These are phyloP conservation scores for Porphyrio hochstetteri DNA, from an alignment of 2,113 vertebrate species.

Conservation along the genomic window DNA sequence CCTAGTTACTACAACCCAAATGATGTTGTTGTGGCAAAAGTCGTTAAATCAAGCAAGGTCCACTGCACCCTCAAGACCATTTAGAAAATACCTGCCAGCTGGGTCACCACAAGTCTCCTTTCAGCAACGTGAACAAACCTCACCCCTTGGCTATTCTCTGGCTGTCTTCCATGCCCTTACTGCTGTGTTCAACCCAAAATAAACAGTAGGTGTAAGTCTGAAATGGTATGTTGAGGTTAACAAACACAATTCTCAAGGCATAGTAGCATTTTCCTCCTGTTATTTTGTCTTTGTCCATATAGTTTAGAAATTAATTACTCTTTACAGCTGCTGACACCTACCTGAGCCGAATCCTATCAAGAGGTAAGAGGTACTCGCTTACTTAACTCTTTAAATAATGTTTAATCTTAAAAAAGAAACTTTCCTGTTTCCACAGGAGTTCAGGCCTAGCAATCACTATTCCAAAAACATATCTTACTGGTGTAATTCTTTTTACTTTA, in stretches of 20 bases:
- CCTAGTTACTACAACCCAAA: neutral
- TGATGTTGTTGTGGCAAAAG: neutral
- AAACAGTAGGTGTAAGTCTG: neutral
- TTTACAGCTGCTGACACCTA: neutral
- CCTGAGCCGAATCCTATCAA: neutral
- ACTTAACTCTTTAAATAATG: neutral
- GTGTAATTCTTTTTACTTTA: slow-evolving; percentile 32
- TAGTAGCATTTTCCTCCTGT: neutral
- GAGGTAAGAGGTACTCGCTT: neutral
- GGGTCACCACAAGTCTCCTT: neutral
- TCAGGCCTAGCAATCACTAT: slow-evolving; percentile 20
- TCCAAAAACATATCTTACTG: slow-evolving; percentile 48
- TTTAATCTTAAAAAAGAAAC: neutral
- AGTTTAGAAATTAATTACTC: neutral
- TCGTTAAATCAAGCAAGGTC: neutral
- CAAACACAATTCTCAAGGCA: neutral
- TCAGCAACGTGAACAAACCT: neutral
- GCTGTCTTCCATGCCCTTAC: neutral
- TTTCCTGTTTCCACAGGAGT: slow-evolving; percentile 4
- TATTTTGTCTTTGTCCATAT: neutral
- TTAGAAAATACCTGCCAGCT: neutral
- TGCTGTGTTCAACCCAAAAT: neutral
- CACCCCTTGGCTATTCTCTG: neutral
- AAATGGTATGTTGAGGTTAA: neutral
- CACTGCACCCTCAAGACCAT: neutral